A percentile compares a stretch with the other conserved stretches of the same genome.
Evolutionary conservation across 2,888 invertebrate genomes (phyloP).

Genomic region (Perithous albicinctus): DNA sequence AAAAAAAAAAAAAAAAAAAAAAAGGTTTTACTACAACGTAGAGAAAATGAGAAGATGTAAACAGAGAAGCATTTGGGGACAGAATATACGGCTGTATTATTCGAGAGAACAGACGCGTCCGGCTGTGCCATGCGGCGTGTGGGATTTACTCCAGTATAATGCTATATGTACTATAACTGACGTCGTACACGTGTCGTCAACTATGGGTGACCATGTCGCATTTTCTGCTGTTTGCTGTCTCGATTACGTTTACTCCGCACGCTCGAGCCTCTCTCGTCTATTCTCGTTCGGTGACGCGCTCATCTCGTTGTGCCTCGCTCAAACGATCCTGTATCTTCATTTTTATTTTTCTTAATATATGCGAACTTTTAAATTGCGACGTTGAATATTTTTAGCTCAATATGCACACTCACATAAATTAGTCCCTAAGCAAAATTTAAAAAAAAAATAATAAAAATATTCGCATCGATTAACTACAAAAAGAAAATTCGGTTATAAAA

Average conservation of each 20-base stretch:
- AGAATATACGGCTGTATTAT: constrained; percentile 22
- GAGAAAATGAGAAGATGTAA: constrained; percentile 19
- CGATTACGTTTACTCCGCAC: constrained; percentile 37
- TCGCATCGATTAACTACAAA: no score
- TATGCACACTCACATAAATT: no score
- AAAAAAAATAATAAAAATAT: no score
- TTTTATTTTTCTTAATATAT: constrained; percentile 27
- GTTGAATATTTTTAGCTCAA: not conserved
- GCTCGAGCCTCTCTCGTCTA: constrained; percentile 26
- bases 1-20: not conserved
- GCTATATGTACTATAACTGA: not conserved
- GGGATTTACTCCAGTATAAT: constrained; percentile 17
- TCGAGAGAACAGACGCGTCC: constrained; percentile 38
- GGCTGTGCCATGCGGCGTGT: constrained; percentile 5
- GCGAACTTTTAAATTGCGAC: not conserved
- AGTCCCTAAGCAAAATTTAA: no score
- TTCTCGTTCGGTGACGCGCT: constrained; percentile 53
- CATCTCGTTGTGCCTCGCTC: constrained; percentile 16
- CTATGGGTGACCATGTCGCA: constrained; percentile 12
- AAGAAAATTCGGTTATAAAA: no score
- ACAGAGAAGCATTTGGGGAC: constrained; percentile 41
- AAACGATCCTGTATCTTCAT: constrained; percentile 17
- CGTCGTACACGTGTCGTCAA: constrained; percentile 29
- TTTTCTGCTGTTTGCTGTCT: constrained; percentile 11
- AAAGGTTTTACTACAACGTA: not conserved